Conservation (phyloP, 23 tunicate genomes). For the Diplosoma virens region DNA sequence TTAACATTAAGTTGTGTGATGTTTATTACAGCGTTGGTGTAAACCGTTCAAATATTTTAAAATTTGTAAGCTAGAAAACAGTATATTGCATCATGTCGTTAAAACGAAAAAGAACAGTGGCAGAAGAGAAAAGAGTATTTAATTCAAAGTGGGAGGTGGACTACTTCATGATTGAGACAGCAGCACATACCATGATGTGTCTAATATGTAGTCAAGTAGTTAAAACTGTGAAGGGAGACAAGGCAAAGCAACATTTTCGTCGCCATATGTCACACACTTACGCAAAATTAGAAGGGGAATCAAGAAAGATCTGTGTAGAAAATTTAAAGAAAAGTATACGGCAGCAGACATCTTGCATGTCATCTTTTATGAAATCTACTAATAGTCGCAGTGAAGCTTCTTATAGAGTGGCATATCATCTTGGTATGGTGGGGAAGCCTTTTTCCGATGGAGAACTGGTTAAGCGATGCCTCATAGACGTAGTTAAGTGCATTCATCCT, state of each 20-base stretch:
- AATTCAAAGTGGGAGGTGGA: conserved; percentile 4
- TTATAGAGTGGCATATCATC: conserved; percentile 5
- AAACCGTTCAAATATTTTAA: neutral
- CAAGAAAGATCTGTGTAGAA: neutral
- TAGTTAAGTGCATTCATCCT: conserved; percentile 13
- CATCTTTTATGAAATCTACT: neutral
- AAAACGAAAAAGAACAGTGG: neutral
- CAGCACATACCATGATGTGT: conserved; percentile 14
- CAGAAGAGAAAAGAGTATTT: conserved; percentile 1
- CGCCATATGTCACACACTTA: neutral
- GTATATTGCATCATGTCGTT: neutral
- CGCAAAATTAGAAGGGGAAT: neutral
- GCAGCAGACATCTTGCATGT: neutral
- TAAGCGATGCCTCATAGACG: neutral
- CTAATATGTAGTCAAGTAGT: conserved; percentile 1
- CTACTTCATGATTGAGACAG: conserved; percentile 20
- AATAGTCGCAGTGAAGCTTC: conserved; percentile 7
- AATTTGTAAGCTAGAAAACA: too few species aligned
- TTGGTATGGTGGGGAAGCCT: neutral
- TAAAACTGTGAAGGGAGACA: neutral
- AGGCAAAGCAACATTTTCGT: neutral
- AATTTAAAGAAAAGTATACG: conserved; percentile 7
- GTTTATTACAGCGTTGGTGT: neutral
- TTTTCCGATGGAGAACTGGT: conserved; percentile 4
- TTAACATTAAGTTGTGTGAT: neutral